A percentile compares a stretch with the other conserved stretches of the same genome.
Conservation (phyloP, 2,113 vertebrate genomes). For the Cepphus grylle region DNA sequence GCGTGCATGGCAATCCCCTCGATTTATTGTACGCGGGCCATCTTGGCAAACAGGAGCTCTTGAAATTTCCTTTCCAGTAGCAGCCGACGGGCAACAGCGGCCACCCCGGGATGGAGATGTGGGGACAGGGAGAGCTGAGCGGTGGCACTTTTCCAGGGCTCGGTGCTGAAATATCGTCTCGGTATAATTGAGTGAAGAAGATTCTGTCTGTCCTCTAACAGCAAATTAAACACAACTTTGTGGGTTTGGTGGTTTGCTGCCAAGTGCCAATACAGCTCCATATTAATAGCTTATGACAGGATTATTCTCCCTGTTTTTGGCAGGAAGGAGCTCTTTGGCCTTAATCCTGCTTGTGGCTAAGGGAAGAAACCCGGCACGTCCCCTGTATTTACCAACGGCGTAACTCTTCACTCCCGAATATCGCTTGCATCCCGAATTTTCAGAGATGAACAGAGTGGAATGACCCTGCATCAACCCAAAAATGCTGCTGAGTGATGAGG, state of each 20-base stretch:
- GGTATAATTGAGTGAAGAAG: background rate
- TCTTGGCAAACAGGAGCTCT: background rate
- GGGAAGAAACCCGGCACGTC: background rate
- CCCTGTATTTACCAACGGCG: background rate
- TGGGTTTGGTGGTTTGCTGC: conserved; percentile 69
- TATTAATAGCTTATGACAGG: conserved; percentile 74
- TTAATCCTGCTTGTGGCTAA: conserved; percentile 46
- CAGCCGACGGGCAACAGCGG: background rate
- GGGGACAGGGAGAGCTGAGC: background rate
- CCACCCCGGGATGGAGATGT: background rate
- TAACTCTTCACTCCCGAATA: conserved; percentile 8
- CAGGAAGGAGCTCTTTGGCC: conserved; percentile 56
- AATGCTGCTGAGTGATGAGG: background rate
- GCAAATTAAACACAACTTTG: conserved; percentile 74
- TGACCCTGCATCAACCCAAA: background rate
- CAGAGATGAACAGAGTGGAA: background rate
- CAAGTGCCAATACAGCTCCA: conserved; percentile 59
- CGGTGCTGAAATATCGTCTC: background rate
- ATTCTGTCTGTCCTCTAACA: conserved; percentile 41
- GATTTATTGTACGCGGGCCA: background rate
- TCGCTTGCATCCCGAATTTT: background rate
- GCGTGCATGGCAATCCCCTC: rapidly evolving
- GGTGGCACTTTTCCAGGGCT: background rate
- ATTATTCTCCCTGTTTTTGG: conserved; percentile 69
- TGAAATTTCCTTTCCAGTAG: background rate